phyloP scores from a whole-genome alignment of 2,113 vertebrate genomes.

The Odobenus rosmarus region DNA sequence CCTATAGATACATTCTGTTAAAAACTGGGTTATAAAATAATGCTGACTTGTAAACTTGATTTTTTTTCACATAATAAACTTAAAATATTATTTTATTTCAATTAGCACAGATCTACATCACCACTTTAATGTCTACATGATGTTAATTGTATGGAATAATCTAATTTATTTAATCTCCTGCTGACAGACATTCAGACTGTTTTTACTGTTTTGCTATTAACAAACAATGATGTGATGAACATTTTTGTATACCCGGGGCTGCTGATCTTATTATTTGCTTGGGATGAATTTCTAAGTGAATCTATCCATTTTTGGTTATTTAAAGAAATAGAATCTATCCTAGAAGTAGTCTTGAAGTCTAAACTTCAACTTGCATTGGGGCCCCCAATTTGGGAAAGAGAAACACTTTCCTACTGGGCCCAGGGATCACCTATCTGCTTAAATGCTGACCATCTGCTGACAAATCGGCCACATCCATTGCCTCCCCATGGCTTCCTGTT shows the following conservation, averaged over 20 bases:
- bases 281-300: neutral
- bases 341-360: neutral
- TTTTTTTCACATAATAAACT: slow-evolving; percentile 47
- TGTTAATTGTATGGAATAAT: neutral
- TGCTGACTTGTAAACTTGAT: neutral
- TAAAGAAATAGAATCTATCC: neutral
- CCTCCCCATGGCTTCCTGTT: neutral
- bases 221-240: neutral
- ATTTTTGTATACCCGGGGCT: neutral
- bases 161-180: neutral
- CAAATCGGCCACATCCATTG: neutral
- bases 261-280: neutral
- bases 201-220: neutral
- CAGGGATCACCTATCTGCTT: neutral
- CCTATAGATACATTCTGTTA: slow-evolving; percentile 5
- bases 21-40: slow-evolving; percentile 40
- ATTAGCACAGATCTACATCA: neutral
- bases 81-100: slow-evolving; percentile 29
- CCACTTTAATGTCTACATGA: neutral
- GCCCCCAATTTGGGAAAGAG: neutral
- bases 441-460: neutral
- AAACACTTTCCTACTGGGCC: neutral
- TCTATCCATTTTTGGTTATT: slow-evolving; percentile 3
- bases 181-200: neutral
- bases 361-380: neutral